These are phyloP conservation scores for Orestias chungarensis DNA, from an alignment of 2,797 vertebrate species.

Conservation along the genomic window DNA sequence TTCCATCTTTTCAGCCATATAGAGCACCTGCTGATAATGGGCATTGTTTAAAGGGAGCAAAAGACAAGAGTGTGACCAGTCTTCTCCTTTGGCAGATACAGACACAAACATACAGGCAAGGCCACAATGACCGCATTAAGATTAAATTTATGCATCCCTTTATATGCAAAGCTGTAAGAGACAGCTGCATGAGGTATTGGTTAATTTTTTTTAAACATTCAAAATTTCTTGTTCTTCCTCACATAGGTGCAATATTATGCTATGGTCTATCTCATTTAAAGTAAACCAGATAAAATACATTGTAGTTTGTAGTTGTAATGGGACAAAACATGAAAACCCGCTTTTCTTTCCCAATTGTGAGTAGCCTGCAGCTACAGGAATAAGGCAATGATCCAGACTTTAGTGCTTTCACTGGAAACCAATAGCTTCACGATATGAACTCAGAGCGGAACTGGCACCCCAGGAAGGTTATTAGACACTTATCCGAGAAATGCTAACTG, in stretches of 20 bases:
- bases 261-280: not conserved
- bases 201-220: no score
- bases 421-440: not conserved
- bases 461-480: not conserved
- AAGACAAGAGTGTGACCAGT: not conserved
- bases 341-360: no score
- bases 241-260: no score
- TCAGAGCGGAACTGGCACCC: not conserved
- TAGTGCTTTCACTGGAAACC: not conserved
- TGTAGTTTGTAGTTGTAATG: not conserved
- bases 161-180: no score
- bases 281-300: not conserved
- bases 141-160: no score
- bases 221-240: no score
- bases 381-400: not conserved
- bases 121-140: no score
- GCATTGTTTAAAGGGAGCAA: not conserved
- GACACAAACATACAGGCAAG: not conserved
- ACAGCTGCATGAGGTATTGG: no score
- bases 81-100: not conserved
- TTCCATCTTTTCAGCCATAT: not conserved
- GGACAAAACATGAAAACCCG: no score
- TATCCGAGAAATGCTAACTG: not conserved
- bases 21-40: not conserved
- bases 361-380: not conserved